A percentile compares a stretch with the other conserved stretches of the same genome.
These are phyloP conservation scores for Pachyramphus minor DNA, from an alignment of 2,113 vertebrate genomes.

Conservation along the genomic window DNA sequence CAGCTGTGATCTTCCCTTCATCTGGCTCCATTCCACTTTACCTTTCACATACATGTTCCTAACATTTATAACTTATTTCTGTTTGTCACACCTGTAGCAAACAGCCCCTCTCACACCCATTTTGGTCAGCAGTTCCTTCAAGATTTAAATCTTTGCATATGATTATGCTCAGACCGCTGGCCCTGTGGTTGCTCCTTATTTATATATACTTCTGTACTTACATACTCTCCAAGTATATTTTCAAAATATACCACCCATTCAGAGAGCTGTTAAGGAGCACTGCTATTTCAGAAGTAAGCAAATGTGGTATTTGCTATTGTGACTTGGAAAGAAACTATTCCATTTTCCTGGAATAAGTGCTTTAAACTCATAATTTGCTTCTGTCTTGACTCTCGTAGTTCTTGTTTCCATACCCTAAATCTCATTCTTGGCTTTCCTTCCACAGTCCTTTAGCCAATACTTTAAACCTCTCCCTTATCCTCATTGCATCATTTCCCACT, in stretches of 20 bases:
- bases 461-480: not conserved
- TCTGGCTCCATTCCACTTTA: not conserved
- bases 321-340: not conserved
- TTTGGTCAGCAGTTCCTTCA: not conserved
- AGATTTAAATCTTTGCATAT: not conserved
- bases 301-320: not conserved
- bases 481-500: not conserved
- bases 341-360: constrained; percentile 17
- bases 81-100: not conserved
- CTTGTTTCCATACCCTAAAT: constrained; percentile 20
- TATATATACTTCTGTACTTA: not conserved
- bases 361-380: not conserved
- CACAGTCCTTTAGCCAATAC: not conserved
- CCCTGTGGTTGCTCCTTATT: not conserved
- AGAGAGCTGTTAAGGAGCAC: not conserved
- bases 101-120: not conserved
- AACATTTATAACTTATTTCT: not conserved
- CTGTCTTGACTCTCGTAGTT: not conserved
- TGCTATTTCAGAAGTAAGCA: not conserved
- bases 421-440: constrained; percentile 21
- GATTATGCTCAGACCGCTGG: not conserved
- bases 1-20: not conserved
- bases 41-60: not conserved
- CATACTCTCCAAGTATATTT: not conserved
- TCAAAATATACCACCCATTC: not conserved